Conservation (phyloP, 2,888 invertebrate species). For the Phengaris arion region DNA sequence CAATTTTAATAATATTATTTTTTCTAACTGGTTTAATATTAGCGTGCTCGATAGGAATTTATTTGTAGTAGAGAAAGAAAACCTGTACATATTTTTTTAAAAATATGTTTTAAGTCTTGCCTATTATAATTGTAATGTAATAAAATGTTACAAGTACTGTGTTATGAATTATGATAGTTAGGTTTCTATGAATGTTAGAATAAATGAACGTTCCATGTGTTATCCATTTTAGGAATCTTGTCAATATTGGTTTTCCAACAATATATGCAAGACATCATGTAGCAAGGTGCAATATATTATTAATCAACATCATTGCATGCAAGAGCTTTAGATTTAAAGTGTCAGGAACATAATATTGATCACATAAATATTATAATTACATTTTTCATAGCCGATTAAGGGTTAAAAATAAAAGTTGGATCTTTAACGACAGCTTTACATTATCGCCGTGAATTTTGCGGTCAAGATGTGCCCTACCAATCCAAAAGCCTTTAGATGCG, state of each 20-base stretch:
- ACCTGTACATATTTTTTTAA: background rate
- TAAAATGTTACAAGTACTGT: background rate
- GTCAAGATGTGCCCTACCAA: too few relatives aligned
- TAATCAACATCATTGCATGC: background rate
- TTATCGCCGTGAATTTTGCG: too few relatives aligned
- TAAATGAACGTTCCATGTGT: background rate
- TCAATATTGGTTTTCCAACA: background rate
- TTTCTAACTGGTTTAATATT: background rate
- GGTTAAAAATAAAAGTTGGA: too few relatives aligned
- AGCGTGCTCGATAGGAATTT: background rate
- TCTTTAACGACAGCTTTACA: too few relatives aligned
- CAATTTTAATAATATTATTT: background rate
- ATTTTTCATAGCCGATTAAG: too few relatives aligned
- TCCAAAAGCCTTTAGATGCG: too few relatives aligned
- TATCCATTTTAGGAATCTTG: background rate
- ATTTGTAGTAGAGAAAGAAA: background rate
- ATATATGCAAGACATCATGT: background rate
- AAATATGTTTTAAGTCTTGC: background rate
- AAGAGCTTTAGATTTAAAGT: too few relatives aligned
- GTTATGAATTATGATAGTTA: background rate
- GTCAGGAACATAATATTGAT: too few relatives aligned
- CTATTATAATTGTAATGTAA: background rate
- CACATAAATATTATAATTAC: too few relatives aligned
- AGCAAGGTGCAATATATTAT: background rate
- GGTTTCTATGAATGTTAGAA: slow-evolving; percentile 6